Evolutionary conservation across 1,140 invertebrate genomes (phyloP).

Genomic region (Bactericera cockerelli): DNA sequence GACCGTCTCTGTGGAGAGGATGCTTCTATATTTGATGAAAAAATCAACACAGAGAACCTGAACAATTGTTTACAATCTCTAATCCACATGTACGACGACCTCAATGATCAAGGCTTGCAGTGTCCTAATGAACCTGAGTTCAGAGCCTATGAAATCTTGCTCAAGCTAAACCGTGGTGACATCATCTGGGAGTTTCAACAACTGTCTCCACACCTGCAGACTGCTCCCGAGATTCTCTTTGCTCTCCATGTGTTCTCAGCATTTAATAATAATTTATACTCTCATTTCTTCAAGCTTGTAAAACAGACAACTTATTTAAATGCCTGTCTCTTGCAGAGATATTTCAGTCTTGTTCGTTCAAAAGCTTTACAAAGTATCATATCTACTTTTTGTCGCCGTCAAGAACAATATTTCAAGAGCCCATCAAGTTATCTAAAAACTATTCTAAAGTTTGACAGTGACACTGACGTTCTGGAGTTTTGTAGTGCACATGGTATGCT

Average conservation of each 20-base stretch:
- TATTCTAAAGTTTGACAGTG: conserved; percentile 20
- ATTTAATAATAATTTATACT: conserved; percentile 77
- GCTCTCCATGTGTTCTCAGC: conserved; percentile 67
- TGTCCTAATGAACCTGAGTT: conserved; percentile 83
- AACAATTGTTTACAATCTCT: conserved; percentile 91
- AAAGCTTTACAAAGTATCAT: conserved; percentile 53
- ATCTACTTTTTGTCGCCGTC: conserved; percentile 44
- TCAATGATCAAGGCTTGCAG: conserved; percentile 42
- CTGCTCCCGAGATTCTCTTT: conserved; percentile 57
- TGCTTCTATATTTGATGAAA: conserved; percentile 75
- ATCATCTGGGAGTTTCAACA: conserved; percentile 72
- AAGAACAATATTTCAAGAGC: conserved; percentile 22
- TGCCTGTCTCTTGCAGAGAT: conserved; percentile 77
- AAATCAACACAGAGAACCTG: conserved; percentile 93
- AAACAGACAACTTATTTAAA: conserved; percentile 68
- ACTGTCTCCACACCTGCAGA: conserved; percentile 51
- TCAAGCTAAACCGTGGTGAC: conserved; percentile 84
- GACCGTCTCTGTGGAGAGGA: conserved; percentile 77
- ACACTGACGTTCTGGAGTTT: conserved; percentile 17
- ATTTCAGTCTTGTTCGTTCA: conserved; percentile 71
- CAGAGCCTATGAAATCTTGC: conserved; percentile 74
- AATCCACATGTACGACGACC: conserved; percentile 80
- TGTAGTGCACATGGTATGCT: conserved; percentile 16
- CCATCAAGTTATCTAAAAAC: conserved; percentile 15
- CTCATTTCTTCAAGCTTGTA: conserved; percentile 77